A percentile compares a stretch with the other conserved stretches of the same genome.
phyloP scores from a whole-genome alignment of 2,797 vertebrate species.

The Adrianichthys oophorus region DNA sequence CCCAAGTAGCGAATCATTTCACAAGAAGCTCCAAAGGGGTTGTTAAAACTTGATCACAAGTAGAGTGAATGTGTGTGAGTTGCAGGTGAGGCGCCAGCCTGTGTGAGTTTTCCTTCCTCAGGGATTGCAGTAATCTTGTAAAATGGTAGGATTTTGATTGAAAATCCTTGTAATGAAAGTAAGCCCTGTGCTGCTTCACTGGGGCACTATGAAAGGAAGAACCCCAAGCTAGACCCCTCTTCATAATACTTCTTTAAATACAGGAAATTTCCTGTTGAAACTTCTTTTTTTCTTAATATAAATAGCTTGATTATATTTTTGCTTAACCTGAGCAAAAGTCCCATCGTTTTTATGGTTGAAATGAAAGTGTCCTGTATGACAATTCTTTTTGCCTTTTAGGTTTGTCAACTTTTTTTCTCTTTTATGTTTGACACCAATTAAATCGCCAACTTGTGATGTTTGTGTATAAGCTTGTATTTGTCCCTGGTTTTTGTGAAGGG shows the following conservation, averaged over 20 bases:
- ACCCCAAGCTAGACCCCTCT: constrained; percentile 12
- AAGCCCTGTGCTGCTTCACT: constrained; percentile 26
- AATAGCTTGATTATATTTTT: constrained; percentile 50
- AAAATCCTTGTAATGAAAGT: constrained; percentile 27
- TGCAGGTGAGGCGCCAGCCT: constrained; percentile 29
- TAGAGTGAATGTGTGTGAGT: constrained; percentile 36
- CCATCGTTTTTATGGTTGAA: constrained; percentile 16
- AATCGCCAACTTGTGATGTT: constrained; percentile 36
- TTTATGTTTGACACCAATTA: constrained; percentile 33
- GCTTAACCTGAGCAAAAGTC: constrained; percentile 25
- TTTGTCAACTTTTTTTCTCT: constrained; percentile 26
- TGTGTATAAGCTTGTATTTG: constrained; percentile 34
- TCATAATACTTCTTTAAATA: constrained; percentile 33
- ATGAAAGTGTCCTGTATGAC: neutral
- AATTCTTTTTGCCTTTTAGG: constrained; percentile 7
- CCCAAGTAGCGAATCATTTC: constrained; percentile 42
- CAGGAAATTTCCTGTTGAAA: constrained; percentile 43
- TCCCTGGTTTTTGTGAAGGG: constrained; percentile 49
- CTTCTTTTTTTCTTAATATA: constrained; percentile 31
- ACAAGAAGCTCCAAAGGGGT: constrained; percentile 43
- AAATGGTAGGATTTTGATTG: constrained; percentile 36
- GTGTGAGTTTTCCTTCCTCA: constrained; percentile 75
- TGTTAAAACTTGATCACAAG: constrained; percentile 68
- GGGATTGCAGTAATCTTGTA: constrained; percentile 63
- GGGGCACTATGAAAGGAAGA: constrained; percentile 19